Conservation (phyloP, 2,888 invertebrate genomes). For the Dryobotodes eremita region DNA sequence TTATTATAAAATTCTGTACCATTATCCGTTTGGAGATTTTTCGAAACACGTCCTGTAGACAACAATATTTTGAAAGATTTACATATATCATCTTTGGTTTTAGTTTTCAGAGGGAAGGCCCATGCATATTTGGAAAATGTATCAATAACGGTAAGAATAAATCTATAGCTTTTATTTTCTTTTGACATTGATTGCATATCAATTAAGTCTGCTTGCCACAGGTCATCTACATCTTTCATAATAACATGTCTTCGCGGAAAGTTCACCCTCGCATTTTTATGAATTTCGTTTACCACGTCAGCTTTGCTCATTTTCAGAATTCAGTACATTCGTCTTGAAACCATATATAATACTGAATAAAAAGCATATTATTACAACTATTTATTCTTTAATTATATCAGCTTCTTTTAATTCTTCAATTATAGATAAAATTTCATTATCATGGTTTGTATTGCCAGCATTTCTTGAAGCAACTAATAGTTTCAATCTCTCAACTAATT, state of each 20-base stretch:
- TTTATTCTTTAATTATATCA: neutral
- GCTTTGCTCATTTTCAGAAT: neutral
- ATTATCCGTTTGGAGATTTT: neutral
- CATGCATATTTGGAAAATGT: conserved; percentile 3
- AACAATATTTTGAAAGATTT: too few relatives aligned
- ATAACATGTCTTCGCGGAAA: too few relatives aligned
- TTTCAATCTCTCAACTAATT: neutral
- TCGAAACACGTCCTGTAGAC: too few relatives aligned
- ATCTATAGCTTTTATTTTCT: neutral
- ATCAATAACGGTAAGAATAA: neutral
- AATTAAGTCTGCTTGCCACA: neutral
- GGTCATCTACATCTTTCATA: neutral
- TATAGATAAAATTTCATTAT: neutral
- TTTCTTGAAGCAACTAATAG: neutral
- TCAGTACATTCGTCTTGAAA: too few relatives aligned
- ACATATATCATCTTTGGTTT: conserved; percentile 1
- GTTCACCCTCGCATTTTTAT: neutral
- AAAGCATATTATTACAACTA: too few relatives aligned
- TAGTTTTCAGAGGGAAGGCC: conserved; percentile 1
- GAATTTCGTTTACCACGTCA: neutral
- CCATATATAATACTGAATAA: too few relatives aligned
- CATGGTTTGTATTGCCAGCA: neutral
- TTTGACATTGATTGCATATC: neutral
- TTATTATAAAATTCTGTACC: too few relatives aligned
- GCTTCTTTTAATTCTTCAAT: neutral